phyloP scores from a whole-genome alignment of 64 coral and sea anemone species.

The Platygyra sinensis region DNA sequence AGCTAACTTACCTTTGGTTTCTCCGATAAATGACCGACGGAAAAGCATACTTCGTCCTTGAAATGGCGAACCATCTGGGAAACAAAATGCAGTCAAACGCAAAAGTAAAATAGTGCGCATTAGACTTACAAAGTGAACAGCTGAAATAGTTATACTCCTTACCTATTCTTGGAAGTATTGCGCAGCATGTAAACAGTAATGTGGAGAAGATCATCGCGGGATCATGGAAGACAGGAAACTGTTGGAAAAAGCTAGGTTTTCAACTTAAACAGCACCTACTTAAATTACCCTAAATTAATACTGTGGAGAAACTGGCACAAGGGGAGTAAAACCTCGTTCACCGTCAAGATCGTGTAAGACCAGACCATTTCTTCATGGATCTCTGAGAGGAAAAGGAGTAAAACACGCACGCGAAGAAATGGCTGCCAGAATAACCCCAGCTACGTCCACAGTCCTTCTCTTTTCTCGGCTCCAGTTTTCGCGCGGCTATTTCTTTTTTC shows the following conservation, averaged over 20 bases:
- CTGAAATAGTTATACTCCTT: neutral
- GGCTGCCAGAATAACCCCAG: no score
- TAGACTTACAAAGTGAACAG: neutral
- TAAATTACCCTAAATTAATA: no score
- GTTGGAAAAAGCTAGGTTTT: neutral
- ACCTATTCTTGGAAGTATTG: slow-evolving; percentile 1
- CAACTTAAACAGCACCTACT: neutral
- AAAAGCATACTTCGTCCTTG: neutral
- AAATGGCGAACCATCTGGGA: neutral
- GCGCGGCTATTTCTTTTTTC: no score
- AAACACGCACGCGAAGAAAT: no score
- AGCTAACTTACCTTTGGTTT: slow-evolving; percentile 20
- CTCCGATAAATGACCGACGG: slow-evolving; percentile 4
- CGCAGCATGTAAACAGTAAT: neutral
- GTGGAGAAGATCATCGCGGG: neutral
- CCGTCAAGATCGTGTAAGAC: no score
- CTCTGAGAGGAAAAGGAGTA: no score
- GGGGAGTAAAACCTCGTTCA: no score
- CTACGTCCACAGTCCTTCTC: no score
- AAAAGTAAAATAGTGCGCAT: neutral
- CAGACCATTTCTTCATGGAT: no score
- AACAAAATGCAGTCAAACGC: neutral
- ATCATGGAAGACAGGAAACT: neutral
- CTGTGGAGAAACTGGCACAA: no score
- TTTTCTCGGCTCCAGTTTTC: no score